Evolutionary conservation across 2,113 vertebrate genomes (phyloP).

Genomic region (Ailurus styani): DNA sequence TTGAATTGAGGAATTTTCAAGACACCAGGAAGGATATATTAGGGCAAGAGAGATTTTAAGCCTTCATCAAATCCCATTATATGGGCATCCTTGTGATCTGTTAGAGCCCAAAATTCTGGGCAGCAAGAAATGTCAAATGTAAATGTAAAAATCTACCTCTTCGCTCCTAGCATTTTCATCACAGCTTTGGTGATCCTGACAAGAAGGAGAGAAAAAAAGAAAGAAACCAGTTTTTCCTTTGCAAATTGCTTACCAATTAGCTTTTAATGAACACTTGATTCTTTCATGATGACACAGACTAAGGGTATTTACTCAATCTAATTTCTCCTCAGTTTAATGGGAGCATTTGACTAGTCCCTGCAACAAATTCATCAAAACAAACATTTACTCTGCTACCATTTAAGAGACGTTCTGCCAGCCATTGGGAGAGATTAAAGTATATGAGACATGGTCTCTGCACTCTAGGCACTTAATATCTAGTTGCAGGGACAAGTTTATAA

Average conservation of each 20-base stretch:
- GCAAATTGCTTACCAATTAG: slow-evolving; percentile 34
- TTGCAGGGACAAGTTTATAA: neutral
- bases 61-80: neutral
- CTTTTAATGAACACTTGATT: slow-evolving; percentile 28
- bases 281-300: neutral
- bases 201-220: neutral
- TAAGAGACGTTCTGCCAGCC: neutral
- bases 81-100: neutral
- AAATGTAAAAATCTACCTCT: neutral
- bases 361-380: slow-evolving; percentile 40
- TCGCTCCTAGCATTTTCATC: neutral
- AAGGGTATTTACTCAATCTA: slow-evolving; percentile 3
- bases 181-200: neutral
- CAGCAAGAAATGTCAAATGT: neutral
- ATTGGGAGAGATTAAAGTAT: neutral
- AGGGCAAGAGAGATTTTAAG: neutral
- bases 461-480: neutral
- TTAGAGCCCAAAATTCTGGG: neutral
- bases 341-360: slow-evolving; percentile 16
- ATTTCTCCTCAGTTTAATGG: slow-evolving; percentile 23
- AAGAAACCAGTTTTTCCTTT: neutral
- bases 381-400: neutral
- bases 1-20: neutral
- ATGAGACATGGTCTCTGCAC: neutral
- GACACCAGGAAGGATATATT: neutral